Percentiles rank a stretch among this genome's conserved stretches.
Conservation (phyloP, 1,140 invertebrate species). For the Gonioctena quinquepunctata region DNA sequence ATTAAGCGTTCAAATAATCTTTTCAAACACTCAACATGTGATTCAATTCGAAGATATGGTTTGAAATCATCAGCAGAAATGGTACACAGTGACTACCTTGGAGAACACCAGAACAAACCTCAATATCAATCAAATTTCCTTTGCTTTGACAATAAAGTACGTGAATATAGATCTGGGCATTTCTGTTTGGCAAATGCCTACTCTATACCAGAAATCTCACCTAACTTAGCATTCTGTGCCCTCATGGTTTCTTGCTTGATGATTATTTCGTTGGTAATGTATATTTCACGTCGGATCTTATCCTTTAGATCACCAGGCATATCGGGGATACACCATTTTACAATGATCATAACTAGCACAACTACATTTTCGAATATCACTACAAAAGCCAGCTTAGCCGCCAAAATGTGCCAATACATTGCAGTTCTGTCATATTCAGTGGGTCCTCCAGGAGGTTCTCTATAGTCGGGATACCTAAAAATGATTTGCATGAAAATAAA, state of each 20-base stretch:
- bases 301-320: constrained; percentile 76
- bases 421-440: constrained; percentile 72
- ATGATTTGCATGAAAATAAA: too few relatives aligned
- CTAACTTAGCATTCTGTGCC: constrained; percentile 52
- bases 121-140: too few relatives aligned
- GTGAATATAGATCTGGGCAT: too few relatives aligned
- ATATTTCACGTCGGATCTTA: constrained; percentile 81
- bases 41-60: too few relatives aligned
- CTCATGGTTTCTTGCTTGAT: constrained; percentile 76
- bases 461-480: constrained; percentile 85
- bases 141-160: too few relatives aligned
- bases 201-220: too few relatives aligned
- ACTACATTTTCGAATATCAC: constrained; percentile 93
- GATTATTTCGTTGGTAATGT: constrained; percentile 88
- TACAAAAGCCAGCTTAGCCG: constrained; percentile 86
- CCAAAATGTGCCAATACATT: constrained; percentile 90
- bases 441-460: constrained; percentile 69
- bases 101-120: too few relatives aligned
- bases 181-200: too few relatives aligned
- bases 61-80: too few relatives aligned
- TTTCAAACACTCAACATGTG: too few relatives aligned
- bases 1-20: too few relatives aligned
- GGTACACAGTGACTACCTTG: too few relatives aligned
- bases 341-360: constrained; percentile 78
- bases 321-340: constrained; percentile 87